phyloP scores from a whole-genome alignment of 1,140 invertebrate species.

The Dysdera silvatica region DNA sequence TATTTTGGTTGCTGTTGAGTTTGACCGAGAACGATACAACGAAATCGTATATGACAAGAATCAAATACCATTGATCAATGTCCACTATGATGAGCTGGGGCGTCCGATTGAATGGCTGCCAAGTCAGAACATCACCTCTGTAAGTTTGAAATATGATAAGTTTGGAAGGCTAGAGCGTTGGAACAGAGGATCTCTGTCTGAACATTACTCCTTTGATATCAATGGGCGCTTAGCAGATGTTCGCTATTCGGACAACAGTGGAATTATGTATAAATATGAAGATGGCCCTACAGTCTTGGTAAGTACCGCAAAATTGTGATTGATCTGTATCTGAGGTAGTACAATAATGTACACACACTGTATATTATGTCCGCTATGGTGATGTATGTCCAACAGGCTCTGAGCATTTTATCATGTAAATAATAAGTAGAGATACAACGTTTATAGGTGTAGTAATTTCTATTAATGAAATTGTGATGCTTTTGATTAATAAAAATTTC shows the following conservation, averaged over 20 bases:
- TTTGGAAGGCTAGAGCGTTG: constrained; percentile 85
- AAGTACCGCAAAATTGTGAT: constrained; percentile 17
- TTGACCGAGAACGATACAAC: constrained; percentile 74
- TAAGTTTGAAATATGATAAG: constrained; percentile 46
- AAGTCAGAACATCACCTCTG: constrained; percentile 40
- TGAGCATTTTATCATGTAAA: no score
- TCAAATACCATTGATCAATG: constrained; percentile 67
- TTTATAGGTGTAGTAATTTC: no score
- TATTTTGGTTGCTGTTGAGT: constrained; percentile 71
- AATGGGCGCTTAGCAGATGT: constrained; percentile 76
- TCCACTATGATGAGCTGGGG: constrained; percentile 77
- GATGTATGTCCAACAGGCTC: no score
- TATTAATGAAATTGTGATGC: no score
- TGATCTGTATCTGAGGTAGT: no score
- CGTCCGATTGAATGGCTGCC: constrained; percentile 55
- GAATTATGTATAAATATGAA: constrained; percentile 68
- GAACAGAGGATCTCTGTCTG: constrained; percentile 77
- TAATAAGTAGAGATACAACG: no score
- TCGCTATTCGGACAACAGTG: constrained; percentile 63
- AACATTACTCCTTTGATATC: constrained; percentile 77
- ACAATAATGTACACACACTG: no score
- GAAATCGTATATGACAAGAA: constrained; percentile 82
- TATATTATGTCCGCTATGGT: no score
- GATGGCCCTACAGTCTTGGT: constrained; percentile 59
- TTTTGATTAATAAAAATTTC: no score